Evolutionary conservation across 1,140 invertebrate species (phyloP).

Genomic region (Antheraea pernyi): DNA sequence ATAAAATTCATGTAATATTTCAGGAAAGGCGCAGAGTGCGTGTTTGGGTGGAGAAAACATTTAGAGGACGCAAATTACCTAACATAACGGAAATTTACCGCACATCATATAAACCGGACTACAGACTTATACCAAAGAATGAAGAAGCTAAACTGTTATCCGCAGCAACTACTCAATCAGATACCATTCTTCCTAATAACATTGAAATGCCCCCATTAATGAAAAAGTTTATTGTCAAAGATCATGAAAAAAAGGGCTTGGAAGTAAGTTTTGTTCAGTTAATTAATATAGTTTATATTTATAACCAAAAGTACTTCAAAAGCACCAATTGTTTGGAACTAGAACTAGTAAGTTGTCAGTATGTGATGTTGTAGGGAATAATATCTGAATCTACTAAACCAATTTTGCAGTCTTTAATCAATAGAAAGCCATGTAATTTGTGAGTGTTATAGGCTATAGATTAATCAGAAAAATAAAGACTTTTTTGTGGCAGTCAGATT

Average conservation of each 20-base stretch:
- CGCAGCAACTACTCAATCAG: constrained; percentile 34
- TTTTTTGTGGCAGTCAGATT: no score
- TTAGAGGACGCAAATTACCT: constrained; percentile 82
- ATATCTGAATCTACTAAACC: no score
- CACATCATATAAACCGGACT: constrained; percentile 88
- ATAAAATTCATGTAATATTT: constrained; percentile 22
- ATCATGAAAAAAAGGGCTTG: constrained; percentile 78
- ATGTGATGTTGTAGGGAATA: no score
- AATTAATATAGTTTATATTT: constrained; percentile 8
- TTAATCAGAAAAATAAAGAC: no score
- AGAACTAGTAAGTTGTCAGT: no score
- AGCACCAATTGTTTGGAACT: no score
- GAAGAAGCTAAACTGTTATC: constrained; percentile 83
- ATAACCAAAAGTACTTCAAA: neutral
- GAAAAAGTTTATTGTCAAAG: constrained; percentile 80
- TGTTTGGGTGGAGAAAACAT: constrained; percentile 86
- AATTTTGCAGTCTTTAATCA: no score
- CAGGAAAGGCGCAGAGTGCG: constrained; percentile 83
- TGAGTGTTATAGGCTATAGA: no score
- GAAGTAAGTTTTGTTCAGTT: constrained; percentile 35
- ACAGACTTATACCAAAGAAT: constrained; percentile 86
- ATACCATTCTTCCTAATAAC: constrained; percentile 80
- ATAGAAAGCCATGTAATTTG: no score
- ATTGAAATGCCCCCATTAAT: constrained; percentile 87
- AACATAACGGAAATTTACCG: constrained; percentile 81